Base-by-base conservation (phyloP, 2,888 invertebrate genomes). In the Malacosoma neustria region DNA sequence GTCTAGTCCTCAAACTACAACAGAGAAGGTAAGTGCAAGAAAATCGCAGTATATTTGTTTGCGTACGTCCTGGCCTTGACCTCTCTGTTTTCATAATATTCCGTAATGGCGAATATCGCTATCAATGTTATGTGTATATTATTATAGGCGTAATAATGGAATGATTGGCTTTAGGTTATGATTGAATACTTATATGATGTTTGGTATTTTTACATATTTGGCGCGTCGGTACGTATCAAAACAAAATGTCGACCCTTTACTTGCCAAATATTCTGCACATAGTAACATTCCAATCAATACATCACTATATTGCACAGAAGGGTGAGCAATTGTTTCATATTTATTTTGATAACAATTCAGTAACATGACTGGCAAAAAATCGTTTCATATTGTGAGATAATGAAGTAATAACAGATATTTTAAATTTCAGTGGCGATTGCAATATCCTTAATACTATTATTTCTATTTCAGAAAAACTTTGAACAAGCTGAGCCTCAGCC, bases 51-150 rank as follows among this genome's bases (percentile, higher is more conserved):
- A 69, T 61, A n/a, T 70, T 80, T 82, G 81, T 81, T 81, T 82
- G 81, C 71, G 60, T 77, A 69, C 65, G 81, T 79, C 74, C 75
- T 81, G 85, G 74, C 85, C 85, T 85, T 85, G 85, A 85, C 85
- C 85, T 77, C 84, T 75, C 82, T 81, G 79, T 84, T 82, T 85
- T 84, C 84, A 84, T 85, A 84, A 84, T 84, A 84, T 79, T 82
- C 84, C 74, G 73, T 84, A 82, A 85, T 82, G 82, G 84, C 84
- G 82, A 75, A 72, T 70, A 68, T 68, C 71, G 77, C 68, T 80
- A 76, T 77, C 76, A 72, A 58, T 73, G 62, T 72, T 73, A 62
- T 73, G 65, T 63, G 67, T 60, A n/a, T n/a, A n/a, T n/a, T n/a
- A 67, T 46, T 68, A 71, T 62, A 70, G 57, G 57, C 57, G 54